Evolutionary conservation across 2,888 invertebrate species (phyloP), one percentile per base, ranked within the genome.

Genomic region (Hylaea fasciaria): DNA sequence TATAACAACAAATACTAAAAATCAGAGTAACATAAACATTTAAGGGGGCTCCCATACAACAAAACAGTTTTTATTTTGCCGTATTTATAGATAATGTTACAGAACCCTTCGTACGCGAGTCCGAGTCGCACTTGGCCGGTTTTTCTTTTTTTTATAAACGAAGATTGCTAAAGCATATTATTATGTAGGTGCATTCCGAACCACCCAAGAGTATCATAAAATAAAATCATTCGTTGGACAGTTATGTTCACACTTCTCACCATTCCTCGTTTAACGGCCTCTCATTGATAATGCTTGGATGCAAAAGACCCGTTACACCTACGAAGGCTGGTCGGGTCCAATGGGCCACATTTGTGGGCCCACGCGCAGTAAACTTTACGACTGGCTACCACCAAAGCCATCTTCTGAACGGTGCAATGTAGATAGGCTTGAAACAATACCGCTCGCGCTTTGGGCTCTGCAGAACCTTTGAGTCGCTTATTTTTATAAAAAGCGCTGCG

Each of bases 301-400:
- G 54, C 57, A 50, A 54, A 37, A 48, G 47, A 50, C 39, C 32
- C 29, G 32, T 46, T 54, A 53, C 50, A 51, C 66, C 66, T 61
- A 66, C 66, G 56, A 43, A 41, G 35, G 39, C 39, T 22, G 32
- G 17, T 47, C 7, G 48, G 39, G 1, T 2, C 14, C n/a, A 9
- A 10, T 39, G 28, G 5, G 22, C 13, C 14, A 11, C 13, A 14
- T 48, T 37, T 45, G 29, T 9, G 16, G n/a, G 57, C 64, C 64
- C 64, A 62, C 62, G 60, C 60, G 29, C 17, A 45, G 54, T 64
- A 62, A 57, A 57, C 55, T 49, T 35, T 32, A 17, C n/a, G 17
- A 35, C n/a, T 44, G 44, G 52, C 5, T 7, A 14, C 32, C 32
- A 43, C 8, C 28, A 14, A 32, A 32, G 8, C 47, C 32, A 32